Evolutionary conservation across 1,140 invertebrate species (phyloP).

Genomic region (Sycobia sp.): DNA sequence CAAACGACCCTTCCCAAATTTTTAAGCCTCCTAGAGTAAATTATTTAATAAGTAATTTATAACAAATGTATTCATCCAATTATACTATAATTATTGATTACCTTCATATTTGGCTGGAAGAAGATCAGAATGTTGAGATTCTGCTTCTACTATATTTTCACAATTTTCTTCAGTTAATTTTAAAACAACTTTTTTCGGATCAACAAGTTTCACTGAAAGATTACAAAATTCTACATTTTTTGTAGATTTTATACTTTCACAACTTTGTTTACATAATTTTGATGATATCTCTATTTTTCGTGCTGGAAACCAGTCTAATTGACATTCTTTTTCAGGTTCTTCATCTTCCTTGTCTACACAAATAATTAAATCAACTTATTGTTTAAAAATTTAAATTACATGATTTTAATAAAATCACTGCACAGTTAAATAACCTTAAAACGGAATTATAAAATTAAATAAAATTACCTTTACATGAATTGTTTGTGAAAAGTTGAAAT

Average conservation of each 20-base stretch:
- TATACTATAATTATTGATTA: slow-evolving; percentile 44
- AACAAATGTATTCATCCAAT: not conserved
- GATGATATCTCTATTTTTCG: slow-evolving; percentile 40
- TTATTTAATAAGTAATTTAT: slow-evolving; percentile 36
- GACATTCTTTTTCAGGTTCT: slow-evolving; percentile 16
- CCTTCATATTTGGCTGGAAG: slow-evolving; percentile 76
- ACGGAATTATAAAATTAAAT: not conserved
- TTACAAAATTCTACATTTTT: slow-evolving; percentile 38
- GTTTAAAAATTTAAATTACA: not conserved
- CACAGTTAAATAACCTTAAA: slow-evolving; percentile 21
- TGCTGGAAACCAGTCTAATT: slow-evolving; percentile 48
- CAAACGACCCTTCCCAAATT: slow-evolving; percentile 87
- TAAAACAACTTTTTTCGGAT: slow-evolving; percentile 49
- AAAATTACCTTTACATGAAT: slow-evolving; percentile 16
- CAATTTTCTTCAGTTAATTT: slow-evolving; percentile 51
- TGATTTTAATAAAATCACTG: not conserved
- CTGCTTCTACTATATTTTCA: slow-evolving; percentile 64
- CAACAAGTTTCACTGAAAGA: slow-evolving; percentile 61
- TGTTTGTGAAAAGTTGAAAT: slow-evolving; percentile 25
- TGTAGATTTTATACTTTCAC: slow-evolving; percentile 35
- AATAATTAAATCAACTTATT: not conserved
- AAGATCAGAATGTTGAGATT: slow-evolving; percentile 74
- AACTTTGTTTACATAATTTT: slow-evolving; percentile 33
- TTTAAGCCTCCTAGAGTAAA: slow-evolving; percentile 87
- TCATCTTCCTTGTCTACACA: slow-evolving; percentile 28